Evolutionary conservation across 2,797 vertebrate genomes (phyloP).

Genomic region (Pterois miles): DNA sequence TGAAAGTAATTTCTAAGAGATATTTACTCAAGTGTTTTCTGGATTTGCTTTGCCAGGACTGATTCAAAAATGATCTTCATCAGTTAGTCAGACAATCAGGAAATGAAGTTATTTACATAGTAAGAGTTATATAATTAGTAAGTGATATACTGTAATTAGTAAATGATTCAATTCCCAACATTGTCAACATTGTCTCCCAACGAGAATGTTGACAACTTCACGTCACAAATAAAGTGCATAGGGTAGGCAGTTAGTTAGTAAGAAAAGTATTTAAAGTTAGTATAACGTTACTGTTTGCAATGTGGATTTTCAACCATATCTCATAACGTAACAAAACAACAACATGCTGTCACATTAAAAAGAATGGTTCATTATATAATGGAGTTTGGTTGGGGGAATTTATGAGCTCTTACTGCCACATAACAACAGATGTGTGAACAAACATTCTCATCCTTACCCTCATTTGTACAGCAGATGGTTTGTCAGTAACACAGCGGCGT

Average conservation of each 20-base stretch:
- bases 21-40: not conserved
- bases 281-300: not conserved
- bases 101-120: no score
- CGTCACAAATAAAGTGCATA: not conserved
- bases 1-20: not conserved
- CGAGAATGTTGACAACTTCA: not conserved
- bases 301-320: not conserved
- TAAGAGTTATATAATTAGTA: not conserved
- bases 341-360: no score
- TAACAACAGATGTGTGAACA: not conserved
- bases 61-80: no score
- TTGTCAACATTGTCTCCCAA: no score
- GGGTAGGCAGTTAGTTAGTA: not conserved
- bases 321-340: not conserved
- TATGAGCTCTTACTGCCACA: not conserved
- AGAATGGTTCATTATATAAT: no score
- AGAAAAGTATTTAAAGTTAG: not conserved
- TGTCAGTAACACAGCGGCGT: not conserved
- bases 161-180: not conserved
- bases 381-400: no score
- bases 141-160: not conserved
- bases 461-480: not conserved
- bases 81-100: no score
- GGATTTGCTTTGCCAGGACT: not conserved
- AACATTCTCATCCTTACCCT: not conserved